phyloP scores from a whole-genome alignment of 2,888 invertebrate genomes.

The Yponomeuta sedellus region DNA sequence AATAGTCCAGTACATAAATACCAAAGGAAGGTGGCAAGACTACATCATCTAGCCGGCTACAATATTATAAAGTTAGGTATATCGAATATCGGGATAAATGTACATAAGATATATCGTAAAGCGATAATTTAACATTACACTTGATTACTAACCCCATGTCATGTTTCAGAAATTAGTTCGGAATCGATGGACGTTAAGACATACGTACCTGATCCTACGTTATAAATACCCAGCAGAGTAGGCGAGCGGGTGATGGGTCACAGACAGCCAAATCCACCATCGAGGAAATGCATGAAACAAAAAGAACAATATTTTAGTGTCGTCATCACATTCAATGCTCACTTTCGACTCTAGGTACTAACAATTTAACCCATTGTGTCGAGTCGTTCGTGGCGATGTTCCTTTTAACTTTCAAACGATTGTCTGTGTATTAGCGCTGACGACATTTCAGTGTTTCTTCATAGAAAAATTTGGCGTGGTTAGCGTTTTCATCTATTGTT shows the following conservation, averaged over 20 bases:
- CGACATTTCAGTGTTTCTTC: slow-evolving; percentile 38
- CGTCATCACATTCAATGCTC: slow-evolving; percentile 21
- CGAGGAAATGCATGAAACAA: slow-evolving; percentile 53
- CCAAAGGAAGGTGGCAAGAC: slow-evolving; percentile 32
- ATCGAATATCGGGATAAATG: background rate
- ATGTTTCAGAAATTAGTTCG: slow-evolving; percentile 18
- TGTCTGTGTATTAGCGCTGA: slow-evolving; percentile 40
- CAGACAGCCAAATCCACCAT: slow-evolving; percentile 18
- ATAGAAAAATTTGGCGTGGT: slow-evolving; percentile 31
- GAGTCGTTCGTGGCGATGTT: slow-evolving; percentile 37
- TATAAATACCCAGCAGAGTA: background rate
- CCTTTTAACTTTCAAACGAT: slow-evolving; percentile 52
- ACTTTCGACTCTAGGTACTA: slow-evolving; percentile 45
- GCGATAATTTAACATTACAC: background rate
- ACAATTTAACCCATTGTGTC: slow-evolving; percentile 50
- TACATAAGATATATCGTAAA: slow-evolving; percentile 3
- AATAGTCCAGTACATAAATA: slow-evolving; percentile 23
- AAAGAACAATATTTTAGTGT: slow-evolving; percentile 19
- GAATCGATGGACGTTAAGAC: slow-evolving; percentile 9
- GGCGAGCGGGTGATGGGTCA: background rate
- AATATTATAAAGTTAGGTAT: slow-evolving; percentile 25
- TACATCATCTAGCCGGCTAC: slow-evolving; percentile 37
- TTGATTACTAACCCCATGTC: slow-evolving; percentile 34
- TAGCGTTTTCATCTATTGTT: slow-evolving; percentile 26
- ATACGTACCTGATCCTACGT: slow-evolving; percentile 66